Percentiles rank a stretch among this genome's conserved stretches.
These are phyloP conservation scores for Xerus inauris DNA, from an alignment of 2,113 vertebrate species.

Conservation along the genomic window DNA sequence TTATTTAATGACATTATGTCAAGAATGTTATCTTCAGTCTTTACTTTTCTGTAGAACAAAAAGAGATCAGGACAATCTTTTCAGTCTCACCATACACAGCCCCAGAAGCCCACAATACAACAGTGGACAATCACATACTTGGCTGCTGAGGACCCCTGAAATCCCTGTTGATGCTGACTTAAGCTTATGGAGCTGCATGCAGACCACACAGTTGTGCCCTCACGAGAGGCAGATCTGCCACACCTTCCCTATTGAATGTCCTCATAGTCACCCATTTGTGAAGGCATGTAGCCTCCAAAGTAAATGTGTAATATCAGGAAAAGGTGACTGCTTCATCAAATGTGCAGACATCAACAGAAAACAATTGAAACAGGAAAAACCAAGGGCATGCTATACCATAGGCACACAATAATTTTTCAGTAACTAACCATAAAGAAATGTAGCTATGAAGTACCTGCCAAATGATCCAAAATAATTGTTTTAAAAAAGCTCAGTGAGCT, in stretches of 20 bases:
- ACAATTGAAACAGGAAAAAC: too few relatives aligned
- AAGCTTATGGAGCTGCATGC: background rate
- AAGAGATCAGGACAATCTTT: background rate
- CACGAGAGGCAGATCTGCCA: background rate
- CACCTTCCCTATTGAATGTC: background rate
- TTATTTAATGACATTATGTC: background rate
- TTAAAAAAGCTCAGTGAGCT: too few relatives aligned
- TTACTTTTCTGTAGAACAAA: background rate
- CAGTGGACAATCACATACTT: background rate
- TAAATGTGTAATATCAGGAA: background rate
- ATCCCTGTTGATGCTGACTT: background rate
- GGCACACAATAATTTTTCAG: too few relatives aligned
- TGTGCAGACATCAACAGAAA: too few relatives aligned
- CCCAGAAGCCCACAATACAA: too few relatives aligned
- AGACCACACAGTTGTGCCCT: background rate
- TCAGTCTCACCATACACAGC: background rate
- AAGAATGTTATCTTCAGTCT: background rate
- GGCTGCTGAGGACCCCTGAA: too few relatives aligned
- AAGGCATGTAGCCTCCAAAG: background rate
- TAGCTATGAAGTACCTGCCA: background rate
- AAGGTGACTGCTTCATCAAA: background rate
- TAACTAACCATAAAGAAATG: too few relatives aligned
- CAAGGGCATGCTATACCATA: too few relatives aligned
- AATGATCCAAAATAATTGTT: background rate
- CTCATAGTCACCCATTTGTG: background rate